phyloP scores from a whole-genome alignment of 2,888 invertebrate genomes.

The Pristionchus exspectatus region DNA sequence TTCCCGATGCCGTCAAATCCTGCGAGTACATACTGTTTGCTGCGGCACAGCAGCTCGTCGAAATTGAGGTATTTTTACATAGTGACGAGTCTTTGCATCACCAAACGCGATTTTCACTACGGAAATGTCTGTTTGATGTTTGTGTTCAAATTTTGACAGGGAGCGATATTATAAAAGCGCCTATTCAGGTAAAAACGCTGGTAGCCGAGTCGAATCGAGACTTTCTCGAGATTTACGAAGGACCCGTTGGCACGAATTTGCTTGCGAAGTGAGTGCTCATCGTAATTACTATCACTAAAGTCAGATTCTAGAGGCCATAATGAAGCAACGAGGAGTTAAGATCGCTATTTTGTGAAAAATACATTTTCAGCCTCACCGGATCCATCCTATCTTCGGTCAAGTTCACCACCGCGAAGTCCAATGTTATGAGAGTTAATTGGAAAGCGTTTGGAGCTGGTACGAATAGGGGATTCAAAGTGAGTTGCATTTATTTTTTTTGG shows the following conservation, averaged over 20 bases:
- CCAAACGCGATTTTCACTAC: no score
- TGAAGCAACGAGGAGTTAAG: no score
- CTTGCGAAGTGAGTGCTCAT: neutral
- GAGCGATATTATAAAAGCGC: no score
- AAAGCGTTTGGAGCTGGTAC: neutral
- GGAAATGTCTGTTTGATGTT: no score
- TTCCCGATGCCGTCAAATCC: neutral
- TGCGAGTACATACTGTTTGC: neutral
- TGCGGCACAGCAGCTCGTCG: neutral
- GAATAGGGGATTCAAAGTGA: neutral
- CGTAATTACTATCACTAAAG: no score
- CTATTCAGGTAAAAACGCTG: no score
- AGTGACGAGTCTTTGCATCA: no score
- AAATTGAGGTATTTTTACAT: neutral
- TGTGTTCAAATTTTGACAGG: no score
- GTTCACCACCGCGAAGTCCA: neutral
- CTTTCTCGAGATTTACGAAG: neutral
- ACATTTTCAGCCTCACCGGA: neutral
- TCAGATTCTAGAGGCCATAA: no score
- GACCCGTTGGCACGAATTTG: neutral
- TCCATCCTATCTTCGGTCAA: neutral
- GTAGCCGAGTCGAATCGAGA: no score
- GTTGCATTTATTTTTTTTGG: neutral
- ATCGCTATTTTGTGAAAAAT: no score
- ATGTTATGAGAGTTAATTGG: neutral